A percentile compares a stretch with the other conserved stretches of the same genome.
Conservation (phyloP, 1,140 invertebrate species). For the Neuroterus valhalla region DNA sequence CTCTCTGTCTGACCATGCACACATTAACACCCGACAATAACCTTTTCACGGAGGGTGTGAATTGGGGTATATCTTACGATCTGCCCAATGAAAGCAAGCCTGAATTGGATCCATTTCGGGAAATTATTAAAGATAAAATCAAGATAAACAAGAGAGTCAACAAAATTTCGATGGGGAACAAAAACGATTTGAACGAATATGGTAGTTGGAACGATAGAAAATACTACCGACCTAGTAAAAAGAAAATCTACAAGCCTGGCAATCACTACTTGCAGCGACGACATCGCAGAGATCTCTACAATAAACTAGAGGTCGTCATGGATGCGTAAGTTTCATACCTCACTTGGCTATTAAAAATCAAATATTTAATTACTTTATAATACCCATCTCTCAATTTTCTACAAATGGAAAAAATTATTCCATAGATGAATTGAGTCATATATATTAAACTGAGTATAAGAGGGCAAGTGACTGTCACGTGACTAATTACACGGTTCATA, state of each 20-base stretch:
- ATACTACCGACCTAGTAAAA: conserved; percentile 50
- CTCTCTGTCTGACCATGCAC: conserved; percentile 78
- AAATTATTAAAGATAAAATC: conserved; percentile 64
- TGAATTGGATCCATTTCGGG: conserved; percentile 71
- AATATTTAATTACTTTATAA: conserved; percentile 37
- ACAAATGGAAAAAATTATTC: too few species aligned
- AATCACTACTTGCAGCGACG: conserved; percentile 73
- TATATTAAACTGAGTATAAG: too few species aligned
- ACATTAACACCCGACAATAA: conserved; percentile 72
- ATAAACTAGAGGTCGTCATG: conserved; percentile 81
- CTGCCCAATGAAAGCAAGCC: conserved; percentile 81
- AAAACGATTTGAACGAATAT: conserved; percentile 43
- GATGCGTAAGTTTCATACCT: conserved; percentile 78
- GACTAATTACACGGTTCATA: too few species aligned
- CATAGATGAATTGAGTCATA: too few species aligned
- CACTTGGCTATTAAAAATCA: conserved; percentile 31
- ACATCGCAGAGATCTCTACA: conserved; percentile 78
- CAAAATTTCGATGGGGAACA: conserved; percentile 62
- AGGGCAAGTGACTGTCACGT: too few species aligned
- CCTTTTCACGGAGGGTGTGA: conserved; percentile 81
- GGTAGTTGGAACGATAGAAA: conserved; percentile 55
- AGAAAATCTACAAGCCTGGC: conserved; percentile 61
- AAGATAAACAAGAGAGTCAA: conserved; percentile 45
- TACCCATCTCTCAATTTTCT: conserved; percentile 35
- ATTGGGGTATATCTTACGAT: conserved; percentile 86